Evolutionary conservation across 2,888 invertebrate species (phyloP).

Genomic region (Nymphalis urticae): DNA sequence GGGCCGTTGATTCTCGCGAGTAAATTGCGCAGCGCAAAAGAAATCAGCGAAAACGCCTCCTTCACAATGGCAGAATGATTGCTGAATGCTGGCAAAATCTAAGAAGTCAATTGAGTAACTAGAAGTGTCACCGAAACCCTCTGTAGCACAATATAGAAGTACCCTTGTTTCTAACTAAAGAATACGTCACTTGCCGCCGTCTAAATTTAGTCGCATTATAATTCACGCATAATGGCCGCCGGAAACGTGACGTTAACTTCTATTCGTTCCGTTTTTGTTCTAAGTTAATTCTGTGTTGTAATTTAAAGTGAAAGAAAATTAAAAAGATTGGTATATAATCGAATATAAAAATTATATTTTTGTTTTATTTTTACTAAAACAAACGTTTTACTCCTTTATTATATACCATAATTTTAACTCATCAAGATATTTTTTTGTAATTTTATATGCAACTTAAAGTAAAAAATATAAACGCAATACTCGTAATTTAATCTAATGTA

Average conservation of each 20-base stretch:
- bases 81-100: slow-evolving; percentile 38
- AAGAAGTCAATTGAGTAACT: slow-evolving; percentile 37
- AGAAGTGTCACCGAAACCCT: slow-evolving; percentile 36
- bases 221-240: slow-evolving; percentile 67
- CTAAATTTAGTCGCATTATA: slow-evolving; percentile 58
- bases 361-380: too few relatives aligned
- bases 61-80: slow-evolving; percentile 49
- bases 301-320: neutral
- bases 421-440: too few relatives aligned
- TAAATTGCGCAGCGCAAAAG: slow-evolving; percentile 59
- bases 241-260: slow-evolving; percentile 62
- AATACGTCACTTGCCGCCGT: slow-evolving; percentile 42
- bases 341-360: too few relatives aligned
- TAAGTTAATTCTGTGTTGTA: neutral
- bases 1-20: slow-evolving; percentile 56
- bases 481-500: too few relatives aligned
- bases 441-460: too few relatives aligned
- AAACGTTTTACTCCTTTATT: too few relatives aligned
- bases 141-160: slow-evolving; percentile 18
- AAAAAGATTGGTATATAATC: too few relatives aligned
- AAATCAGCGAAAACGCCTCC: slow-evolving; percentile 41
- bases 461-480: too few relatives aligned
- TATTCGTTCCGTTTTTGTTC: slow-evolving; percentile 21
- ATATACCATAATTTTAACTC: too few relatives aligned
- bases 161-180: slow-evolving; percentile 25